Conservation (phyloP, 1,140 invertebrate species). For the Battus philenor region DNA sequence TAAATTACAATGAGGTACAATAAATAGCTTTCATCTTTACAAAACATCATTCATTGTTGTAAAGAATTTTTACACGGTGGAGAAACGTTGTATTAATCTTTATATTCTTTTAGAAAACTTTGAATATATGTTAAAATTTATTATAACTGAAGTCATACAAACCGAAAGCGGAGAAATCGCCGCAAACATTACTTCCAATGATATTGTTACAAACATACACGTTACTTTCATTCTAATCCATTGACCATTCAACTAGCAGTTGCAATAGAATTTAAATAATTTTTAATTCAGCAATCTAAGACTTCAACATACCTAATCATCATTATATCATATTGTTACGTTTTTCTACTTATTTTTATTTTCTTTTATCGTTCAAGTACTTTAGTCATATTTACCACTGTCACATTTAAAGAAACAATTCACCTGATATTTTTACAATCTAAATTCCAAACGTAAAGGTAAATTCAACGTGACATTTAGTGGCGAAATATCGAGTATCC, state of each 20-base stretch:
- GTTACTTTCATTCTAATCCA: conserved; percentile 13
- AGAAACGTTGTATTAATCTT: no score
- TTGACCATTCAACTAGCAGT: conserved; percentile 14
- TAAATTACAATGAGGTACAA: no score
- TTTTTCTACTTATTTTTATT: no score
- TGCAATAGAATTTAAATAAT: conserved; percentile 1
- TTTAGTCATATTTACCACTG: no score
- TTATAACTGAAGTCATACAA: conserved; percentile 5
- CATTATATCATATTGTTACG: no score
- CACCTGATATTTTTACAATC: conserved; percentile 10
- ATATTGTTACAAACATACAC: conserved; percentile 9
- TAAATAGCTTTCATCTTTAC: no score
- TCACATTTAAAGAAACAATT: no score
- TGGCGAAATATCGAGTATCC: conserved; percentile 3
- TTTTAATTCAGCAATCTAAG: no score
- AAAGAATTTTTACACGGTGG: no score
- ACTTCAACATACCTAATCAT: no score
- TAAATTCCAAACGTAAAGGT: conserved; percentile 12
- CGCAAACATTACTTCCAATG: conserved; percentile 15
- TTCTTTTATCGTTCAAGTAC: no score
- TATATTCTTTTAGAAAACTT: neutral
- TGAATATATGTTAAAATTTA: conserved; percentile 1
- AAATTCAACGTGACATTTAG: conserved; percentile 7
- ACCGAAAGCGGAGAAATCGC: conserved; percentile 31
- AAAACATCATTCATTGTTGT: no score